Conservation (phyloP, 2,797 vertebrate genomes). For the Pyrrhura leucotis region DNA sequence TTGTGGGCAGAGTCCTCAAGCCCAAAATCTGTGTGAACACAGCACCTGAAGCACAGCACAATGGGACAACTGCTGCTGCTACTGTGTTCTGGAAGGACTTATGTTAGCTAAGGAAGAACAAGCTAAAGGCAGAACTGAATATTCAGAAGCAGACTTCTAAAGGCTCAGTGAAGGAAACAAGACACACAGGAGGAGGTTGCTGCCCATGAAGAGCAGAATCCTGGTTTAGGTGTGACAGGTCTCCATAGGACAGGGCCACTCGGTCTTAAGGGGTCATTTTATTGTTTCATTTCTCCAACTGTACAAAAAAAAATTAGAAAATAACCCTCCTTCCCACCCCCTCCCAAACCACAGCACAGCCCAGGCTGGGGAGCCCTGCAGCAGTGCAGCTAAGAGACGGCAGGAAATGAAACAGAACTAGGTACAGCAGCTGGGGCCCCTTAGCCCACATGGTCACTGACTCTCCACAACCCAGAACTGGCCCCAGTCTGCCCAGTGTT, state of each 20-base stretch:
- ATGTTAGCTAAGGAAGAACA: fast-evolving
- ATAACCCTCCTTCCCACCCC: constrained; percentile 71
- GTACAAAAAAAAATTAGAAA: constrained; percentile 88
- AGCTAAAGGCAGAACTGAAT: background rate
- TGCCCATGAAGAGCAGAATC: background rate
- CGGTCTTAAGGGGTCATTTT: constrained; percentile 78
- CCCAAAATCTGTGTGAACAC: fast-evolving
- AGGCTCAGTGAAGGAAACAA: background rate
- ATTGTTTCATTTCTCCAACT: constrained; percentile 83
- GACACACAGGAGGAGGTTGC: background rate
- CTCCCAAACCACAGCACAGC: constrained; percentile 72
- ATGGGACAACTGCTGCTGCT: background rate
- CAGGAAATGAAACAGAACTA: constrained; percentile 75
- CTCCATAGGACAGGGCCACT: background rate
- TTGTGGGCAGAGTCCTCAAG: background rate
- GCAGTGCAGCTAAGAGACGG: constrained; percentile 81
- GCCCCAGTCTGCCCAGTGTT: constrained; percentile 50
- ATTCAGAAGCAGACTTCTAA: background rate
- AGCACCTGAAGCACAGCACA: background rate
- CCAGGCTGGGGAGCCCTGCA: constrained; percentile 76
- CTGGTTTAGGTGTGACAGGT: background rate
- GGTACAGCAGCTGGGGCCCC: constrained; percentile 70
- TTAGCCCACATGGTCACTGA: constrained; percentile 13
- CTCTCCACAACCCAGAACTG: constrained; percentile 29
- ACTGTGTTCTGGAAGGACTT: background rate